Percentiles rank a stretch among this genome's conserved stretches.
These are phyloP conservation scores for Falco naumanni DNA, from an alignment of 2,797 vertebrate genomes.

Conservation along the genomic window DNA sequence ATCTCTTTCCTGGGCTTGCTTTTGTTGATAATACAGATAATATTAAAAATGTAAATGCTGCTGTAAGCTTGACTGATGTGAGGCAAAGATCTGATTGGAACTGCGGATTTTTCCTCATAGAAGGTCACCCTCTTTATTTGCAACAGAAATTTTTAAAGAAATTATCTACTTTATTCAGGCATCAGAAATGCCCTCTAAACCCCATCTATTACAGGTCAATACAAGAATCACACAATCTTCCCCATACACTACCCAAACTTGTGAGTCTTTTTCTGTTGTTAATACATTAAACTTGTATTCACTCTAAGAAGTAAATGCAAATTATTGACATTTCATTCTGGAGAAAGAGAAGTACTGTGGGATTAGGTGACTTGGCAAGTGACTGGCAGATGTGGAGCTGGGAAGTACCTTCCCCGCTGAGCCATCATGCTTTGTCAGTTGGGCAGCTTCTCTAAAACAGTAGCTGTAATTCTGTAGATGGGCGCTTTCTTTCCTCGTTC, in stretches of 20 bases:
- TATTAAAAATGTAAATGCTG: not conserved
- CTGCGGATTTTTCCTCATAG: not conserved
- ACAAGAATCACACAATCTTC: not conserved
- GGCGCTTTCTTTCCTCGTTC: not conserved
- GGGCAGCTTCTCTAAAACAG: not conserved
- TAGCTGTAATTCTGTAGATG: not conserved
- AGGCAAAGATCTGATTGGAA: not conserved
- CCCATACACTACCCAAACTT: not conserved
- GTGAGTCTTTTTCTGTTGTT: not conserved
- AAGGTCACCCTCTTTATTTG: not conserved
- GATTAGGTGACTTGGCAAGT: not conserved
- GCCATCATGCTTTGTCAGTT: not conserved
- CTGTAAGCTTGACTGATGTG: not conserved
- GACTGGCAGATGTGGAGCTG: not conserved
- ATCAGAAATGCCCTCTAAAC: not conserved
- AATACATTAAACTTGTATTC: not conserved
- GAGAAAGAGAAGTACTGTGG: not conserved
- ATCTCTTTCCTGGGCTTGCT: not conserved
- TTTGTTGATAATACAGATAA: slow-evolving; percentile 5
- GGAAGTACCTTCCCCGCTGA: not conserved
- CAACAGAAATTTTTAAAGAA: not conserved
- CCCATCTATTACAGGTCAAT: not conserved
- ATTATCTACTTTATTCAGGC: not conserved
- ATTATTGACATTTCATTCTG: not conserved
- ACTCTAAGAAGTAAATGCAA: not conserved